These are phyloP conservation scores for Mormyrus proboscirostris DNA, from an alignment of 2,797 vertebrate species.

Conservation along the genomic window DNA sequence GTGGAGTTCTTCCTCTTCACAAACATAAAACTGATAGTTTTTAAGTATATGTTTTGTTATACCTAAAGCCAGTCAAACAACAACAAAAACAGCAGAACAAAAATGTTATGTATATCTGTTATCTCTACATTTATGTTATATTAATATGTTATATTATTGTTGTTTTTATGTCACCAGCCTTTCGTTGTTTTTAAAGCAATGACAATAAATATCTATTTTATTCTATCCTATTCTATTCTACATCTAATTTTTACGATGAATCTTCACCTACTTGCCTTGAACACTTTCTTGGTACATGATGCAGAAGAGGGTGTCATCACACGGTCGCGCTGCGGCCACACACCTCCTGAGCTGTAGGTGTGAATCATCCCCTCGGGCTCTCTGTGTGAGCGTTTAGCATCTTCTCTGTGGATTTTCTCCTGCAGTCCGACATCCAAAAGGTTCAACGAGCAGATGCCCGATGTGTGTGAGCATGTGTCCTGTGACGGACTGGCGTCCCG, in stretches of 20 bases:
- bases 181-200: not conserved
- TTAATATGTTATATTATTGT: too few species aligned
- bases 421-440: not conserved
- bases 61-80: not conserved
- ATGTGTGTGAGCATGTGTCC: not conserved
- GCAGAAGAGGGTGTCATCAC: not conserved
- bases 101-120: not conserved
- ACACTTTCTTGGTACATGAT: not conserved
- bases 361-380: not conserved
- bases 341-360: not conserved
- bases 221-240: not conserved
- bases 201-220: not conserved
- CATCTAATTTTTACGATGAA: not conserved
- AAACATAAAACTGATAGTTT: not conserved
- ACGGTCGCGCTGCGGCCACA: not conserved
- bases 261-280: not conserved
- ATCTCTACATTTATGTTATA: not conserved
- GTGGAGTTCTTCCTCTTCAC: not conserved
- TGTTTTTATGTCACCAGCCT: not conserved
- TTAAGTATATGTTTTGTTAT: not conserved
- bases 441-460: not conserved
- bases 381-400: not conserved
- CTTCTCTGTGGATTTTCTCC: not conserved
- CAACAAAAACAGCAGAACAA: not conserved
- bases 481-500: not conserved